Evolutionary conservation across 2,888 invertebrate genomes (phyloP), one percentile per base, ranked within the genome.

Genomic region (Notodromas monacha): DNA sequence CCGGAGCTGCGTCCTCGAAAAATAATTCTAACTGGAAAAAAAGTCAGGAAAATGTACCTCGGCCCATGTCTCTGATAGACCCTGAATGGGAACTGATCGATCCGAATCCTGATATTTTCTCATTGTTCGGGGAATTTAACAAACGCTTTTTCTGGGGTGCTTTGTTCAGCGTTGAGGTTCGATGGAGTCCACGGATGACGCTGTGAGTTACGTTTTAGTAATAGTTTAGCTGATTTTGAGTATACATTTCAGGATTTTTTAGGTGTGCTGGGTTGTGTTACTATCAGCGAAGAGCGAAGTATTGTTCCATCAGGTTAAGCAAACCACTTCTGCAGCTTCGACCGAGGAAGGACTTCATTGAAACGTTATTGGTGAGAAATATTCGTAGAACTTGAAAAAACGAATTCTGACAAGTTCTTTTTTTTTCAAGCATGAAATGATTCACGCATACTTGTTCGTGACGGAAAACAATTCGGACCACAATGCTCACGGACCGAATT

Each of bases 171-270:
- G 77, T 84, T 1, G 67, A 69, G 38, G 68, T 99, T 0, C 63
- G 67, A 43, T 96, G 96, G 96, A 92, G 89, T 45, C 72, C 70
- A 39, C 55, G 69, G 36, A 92, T 96, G 92, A 73, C 68, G 6
- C 45, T 56, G 56, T 63, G 46, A 46, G 52, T 38, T 14, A n/a
- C n/a, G n/a, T 12, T 28, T 31, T 30, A 6, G 8, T 15, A 28
- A 31, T 14, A 13, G 26, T 16, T 21, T 21, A 21, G 21, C 21
- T 8, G 6, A n/a, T 21, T n/a, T n/a, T n/a, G n/a, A n/a, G n/a
- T 21, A 21, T 8, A 21, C n/a, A 21, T 21, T 21, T 21, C 8
- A 21, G 6, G n/a, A 8, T 21, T 26, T 31, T 43, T 31, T 40
- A 59, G 58, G 11, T 67, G 65, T 51, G 68, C 68, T 29, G 68